Conservation (phyloP, 2,113 vertebrate genomes). For the Rhegmatorhina hoffmannsi region DNA sequence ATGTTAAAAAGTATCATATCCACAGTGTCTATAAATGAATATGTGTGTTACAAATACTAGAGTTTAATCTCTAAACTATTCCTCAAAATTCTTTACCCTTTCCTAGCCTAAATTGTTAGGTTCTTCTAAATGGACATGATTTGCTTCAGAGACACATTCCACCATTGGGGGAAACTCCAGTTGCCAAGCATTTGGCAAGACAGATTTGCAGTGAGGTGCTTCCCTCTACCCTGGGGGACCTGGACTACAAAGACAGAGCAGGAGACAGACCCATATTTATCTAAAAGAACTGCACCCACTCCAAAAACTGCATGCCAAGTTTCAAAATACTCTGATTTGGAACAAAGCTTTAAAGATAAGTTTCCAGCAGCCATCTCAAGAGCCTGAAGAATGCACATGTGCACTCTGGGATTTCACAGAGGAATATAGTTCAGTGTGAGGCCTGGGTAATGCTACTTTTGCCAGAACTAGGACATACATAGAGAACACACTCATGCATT, state of each 20-base stretch:
- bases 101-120: neutral
- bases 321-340: conserved; percentile 2
- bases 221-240: conserved; percentile 16
- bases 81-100: conserved; percentile 34
- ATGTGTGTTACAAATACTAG: neutral
- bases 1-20: neutral
- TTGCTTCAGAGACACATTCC: neutral
- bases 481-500: neutral
- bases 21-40: conserved; percentile 6
- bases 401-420: neutral
- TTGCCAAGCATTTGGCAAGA: conserved; percentile 38
- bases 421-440: neutral
- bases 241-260: neutral
- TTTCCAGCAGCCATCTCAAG: neutral
- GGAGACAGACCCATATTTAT: neutral
- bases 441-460: neutral
- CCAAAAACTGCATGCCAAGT: conserved; percentile 32
- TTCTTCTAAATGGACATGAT: neutral
- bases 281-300: conserved; percentile 19
- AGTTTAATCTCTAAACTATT: conserved; percentile 12
- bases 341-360: conserved; percentile 1
- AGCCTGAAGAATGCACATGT: neutral
- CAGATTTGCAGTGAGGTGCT: conserved; percentile 12
- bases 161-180: neutral
- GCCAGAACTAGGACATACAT: neutral